These are phyloP conservation scores for Adrianichthys oophorus DNA, from an alignment of 2,797 vertebrate genomes.

Conservation along the genomic window DNA sequence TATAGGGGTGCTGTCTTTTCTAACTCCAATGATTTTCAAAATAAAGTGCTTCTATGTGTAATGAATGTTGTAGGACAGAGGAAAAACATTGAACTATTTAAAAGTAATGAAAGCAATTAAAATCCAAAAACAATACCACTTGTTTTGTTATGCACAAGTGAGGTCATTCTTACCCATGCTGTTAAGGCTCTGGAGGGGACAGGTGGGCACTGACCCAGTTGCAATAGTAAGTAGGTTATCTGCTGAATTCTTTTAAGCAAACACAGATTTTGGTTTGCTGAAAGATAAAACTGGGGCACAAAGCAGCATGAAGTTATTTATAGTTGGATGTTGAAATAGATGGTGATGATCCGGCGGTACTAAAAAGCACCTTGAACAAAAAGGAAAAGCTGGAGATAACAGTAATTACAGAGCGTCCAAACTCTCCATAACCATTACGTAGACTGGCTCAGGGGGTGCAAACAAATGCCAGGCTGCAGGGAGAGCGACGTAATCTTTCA, in stretches of 20 bases:
- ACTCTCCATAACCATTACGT: conserved; percentile 15
- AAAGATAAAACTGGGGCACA: conserved; percentile 53
- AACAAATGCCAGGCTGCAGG: conserved; percentile 22
- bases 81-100: no score
- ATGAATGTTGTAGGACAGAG: no score
- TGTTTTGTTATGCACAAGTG: no score
- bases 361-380: conserved; percentile 22
- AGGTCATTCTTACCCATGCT: no score
- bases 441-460: conserved; percentile 9
- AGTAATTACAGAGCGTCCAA: conserved; percentile 19
- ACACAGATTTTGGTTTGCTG: conserved; percentile 29
- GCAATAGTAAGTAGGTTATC: conserved; percentile 8
- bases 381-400: conserved; percentile 27
- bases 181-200: conserved; percentile 7
- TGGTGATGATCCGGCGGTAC: conserved; percentile 30
- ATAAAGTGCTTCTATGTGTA: no score
- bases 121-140: no score
- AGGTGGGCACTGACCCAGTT: conserved; percentile 37
- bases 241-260: conserved; percentile 28
- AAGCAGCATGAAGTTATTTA: conserved; percentile 55
- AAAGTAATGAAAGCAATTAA: no score
- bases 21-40: no score
- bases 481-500: not conserved
- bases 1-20: no score
- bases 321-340: conserved; percentile 42